These are phyloP conservation scores for Tragelaphus eurycerus DNA, from an alignment of 2,797 vertebrate species.

Conservation along the genomic window DNA sequence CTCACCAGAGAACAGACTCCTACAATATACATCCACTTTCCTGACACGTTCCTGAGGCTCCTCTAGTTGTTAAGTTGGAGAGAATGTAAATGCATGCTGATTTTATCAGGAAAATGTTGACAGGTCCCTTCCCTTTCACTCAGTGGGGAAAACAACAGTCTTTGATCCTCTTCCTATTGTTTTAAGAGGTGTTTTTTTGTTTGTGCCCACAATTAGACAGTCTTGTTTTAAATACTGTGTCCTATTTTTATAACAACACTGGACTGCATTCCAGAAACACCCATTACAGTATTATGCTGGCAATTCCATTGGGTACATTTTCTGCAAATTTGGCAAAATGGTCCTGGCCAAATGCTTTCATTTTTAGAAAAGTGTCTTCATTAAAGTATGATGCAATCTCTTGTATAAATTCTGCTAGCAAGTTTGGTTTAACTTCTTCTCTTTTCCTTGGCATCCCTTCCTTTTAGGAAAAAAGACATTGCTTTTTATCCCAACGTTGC, in stretches of 20 bases:
- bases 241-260: not conserved
- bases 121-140: not conserved
- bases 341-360: constrained; percentile 25
- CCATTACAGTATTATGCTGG: constrained; percentile 7
- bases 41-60: not conserved
- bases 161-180: not conserved
- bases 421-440: not conserved
- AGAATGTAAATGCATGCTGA: not conserved
- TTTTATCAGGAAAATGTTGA: not conserved
- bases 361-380: constrained; percentile 36
- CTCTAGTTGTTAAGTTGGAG: not conserved
- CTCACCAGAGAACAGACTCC: not conserved
- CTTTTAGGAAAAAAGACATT: not conserved
- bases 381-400: constrained; percentile 31
- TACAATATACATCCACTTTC: not conserved
- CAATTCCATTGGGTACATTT: not conserved
- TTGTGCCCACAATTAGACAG: not conserved
- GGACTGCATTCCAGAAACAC: not conserved
- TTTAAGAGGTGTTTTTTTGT: not conserved
- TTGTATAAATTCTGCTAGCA: constrained; percentile 1
- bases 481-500: not conserved
- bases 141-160: not conserved
- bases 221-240: not conserved
- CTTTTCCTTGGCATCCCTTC: not conserved
- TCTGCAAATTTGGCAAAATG: constrained; percentile 42